Conservation (phyloP, 2,113 vertebrate genomes). For the Bombycilla garrulus region DNA sequence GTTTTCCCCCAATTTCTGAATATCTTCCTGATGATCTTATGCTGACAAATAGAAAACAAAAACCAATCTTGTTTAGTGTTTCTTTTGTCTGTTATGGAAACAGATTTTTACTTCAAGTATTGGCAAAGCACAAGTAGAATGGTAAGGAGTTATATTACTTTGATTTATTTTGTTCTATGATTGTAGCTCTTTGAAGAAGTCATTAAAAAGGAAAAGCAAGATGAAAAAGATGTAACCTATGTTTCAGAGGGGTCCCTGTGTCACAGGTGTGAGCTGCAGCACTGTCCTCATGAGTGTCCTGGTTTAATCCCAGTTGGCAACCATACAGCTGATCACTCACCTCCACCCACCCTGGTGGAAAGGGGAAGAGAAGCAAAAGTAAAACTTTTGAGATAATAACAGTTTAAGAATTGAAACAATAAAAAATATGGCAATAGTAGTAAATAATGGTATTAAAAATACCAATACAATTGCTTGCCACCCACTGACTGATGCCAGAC, state of each 20-base stretch:
- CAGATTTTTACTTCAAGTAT: background rate
- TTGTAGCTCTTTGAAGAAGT: background rate
- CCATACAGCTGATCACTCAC: background rate
- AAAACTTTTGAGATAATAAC: background rate
- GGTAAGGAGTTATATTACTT: background rate
- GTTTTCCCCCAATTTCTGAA: background rate
- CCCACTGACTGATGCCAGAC: background rate
- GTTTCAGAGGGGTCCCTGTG: background rate
- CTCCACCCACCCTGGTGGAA: background rate
- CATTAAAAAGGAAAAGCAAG: background rate
- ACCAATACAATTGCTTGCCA: no score
- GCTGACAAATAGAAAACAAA: background rate
- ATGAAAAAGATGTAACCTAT: no score
- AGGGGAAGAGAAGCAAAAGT: background rate
- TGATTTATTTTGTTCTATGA: background rate
- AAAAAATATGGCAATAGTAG: background rate
- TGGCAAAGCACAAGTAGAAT: background rate
- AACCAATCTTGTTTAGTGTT: background rate
- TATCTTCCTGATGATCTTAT: background rate
- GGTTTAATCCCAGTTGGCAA: background rate
- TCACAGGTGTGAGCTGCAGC: background rate
- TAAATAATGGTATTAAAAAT: background rate
- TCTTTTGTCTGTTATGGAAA: background rate
- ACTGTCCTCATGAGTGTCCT: rapidly evolving
- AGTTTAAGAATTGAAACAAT: background rate